Conservation (phyloP, 2,113 vertebrate genomes). For the Semnornis frantzii region DNA sequence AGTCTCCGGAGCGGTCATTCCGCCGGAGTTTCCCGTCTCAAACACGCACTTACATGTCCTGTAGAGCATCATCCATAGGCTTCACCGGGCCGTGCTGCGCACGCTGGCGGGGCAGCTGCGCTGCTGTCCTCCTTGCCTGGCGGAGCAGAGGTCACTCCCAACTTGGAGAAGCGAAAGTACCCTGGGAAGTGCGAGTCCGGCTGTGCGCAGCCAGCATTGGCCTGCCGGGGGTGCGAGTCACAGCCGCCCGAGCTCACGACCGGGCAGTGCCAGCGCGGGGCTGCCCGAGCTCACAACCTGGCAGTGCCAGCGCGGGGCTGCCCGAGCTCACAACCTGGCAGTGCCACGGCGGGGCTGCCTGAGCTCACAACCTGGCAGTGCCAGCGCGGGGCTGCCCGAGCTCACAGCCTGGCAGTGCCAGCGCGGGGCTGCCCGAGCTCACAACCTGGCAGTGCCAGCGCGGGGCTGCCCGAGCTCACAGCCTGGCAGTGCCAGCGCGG, state of each 20-base stretch:
- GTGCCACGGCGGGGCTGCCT: not conserved
- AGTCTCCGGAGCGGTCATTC: not conserved
- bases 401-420: too few species aligned
- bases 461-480: too few species aligned
- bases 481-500: too few species aligned
- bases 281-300: not conserved
- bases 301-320: too few species aligned
- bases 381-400: too few species aligned
- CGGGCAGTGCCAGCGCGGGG: not conserved
- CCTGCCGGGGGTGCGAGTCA: not conserved
- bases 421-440: too few species aligned
- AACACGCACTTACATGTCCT: constrained; percentile 39
- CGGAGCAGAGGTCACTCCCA: constrained; percentile 19
- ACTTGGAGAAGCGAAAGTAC: constrained; percentile 28
- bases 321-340: not conserved
- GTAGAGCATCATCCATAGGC: constrained; percentile 52
- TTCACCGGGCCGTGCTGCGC: not conserved
- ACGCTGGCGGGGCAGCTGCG: not conserved
- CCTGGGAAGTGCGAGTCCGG: not conserved
- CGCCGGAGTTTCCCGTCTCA: not conserved
- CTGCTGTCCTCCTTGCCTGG: not conserved
- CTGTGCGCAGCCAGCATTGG: not conserved
- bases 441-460: too few species aligned
- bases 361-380: too few species aligned
- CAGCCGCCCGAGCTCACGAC: too few species aligned